Percentiles rank a stretch among this genome's conserved stretches.
Evolutionary conservation across 2,888 invertebrate species (phyloP).

Genomic region (Yponomeuta sedellus): DNA sequence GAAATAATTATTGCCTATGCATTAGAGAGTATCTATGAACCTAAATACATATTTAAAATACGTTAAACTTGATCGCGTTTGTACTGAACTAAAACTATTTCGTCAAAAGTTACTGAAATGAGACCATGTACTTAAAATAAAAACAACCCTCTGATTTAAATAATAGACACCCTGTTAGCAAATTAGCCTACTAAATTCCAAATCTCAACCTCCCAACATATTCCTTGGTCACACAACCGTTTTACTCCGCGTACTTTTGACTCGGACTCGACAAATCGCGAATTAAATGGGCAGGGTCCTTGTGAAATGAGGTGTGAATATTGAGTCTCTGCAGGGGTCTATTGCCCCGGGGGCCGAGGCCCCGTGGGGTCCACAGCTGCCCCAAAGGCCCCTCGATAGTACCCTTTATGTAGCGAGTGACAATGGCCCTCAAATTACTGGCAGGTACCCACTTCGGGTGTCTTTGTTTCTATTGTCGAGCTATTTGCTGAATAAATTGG

Average conservation of each 20-base stretch:
- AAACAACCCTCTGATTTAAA: neutral
- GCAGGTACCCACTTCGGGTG: conserved; percentile 45
- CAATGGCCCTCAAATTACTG: conserved; percentile 54
- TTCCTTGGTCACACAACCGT: conserved; percentile 30
- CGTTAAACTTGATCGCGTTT: no score
- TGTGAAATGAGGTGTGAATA: conserved; percentile 76
- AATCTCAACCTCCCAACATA: conserved; percentile 11
- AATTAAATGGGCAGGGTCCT: conserved; percentile 48
- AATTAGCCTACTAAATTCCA: conserved; percentile 12
- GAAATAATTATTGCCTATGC: no score
- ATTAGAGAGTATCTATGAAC: no score
- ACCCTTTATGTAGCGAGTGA: conserved; percentile 47
- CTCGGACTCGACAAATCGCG: conserved; percentile 50
- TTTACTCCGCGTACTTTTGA: conserved; percentile 44
- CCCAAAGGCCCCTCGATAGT: conserved; percentile 37
- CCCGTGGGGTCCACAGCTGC: conserved; percentile 44
- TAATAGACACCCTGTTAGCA: neutral
- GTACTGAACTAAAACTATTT: no score
- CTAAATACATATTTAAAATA: no score
- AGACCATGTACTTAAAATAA: neutral
- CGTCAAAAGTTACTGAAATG: no score
- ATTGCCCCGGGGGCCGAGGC: conserved; percentile 29
- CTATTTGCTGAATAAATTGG: conserved; percentile 40
- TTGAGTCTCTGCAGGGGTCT: conserved; percentile 59
- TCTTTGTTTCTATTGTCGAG: conserved; percentile 6